Conservation (phyloP, 1,140 invertebrate species). For the Pogonus chalceus region DNA sequence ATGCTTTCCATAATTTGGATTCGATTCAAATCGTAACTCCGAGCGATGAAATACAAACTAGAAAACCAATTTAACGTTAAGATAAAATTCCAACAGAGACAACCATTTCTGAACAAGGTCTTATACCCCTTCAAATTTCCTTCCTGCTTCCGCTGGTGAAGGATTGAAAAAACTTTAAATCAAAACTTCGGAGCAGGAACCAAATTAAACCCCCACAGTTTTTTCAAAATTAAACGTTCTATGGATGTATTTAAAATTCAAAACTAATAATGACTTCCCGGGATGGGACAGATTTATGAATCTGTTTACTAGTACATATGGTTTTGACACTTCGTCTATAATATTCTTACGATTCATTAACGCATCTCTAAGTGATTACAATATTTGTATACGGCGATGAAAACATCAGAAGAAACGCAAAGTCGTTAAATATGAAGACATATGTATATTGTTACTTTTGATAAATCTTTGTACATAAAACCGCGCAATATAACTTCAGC, state of each 20-base stretch:
- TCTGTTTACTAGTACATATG: conserved; percentile 17
- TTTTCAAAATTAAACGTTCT: too few species aligned
- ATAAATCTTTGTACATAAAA: too few species aligned
- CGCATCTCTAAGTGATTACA: too few species aligned
- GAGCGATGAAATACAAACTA: conserved; percentile 9
- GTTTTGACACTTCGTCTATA: conserved; percentile 14
- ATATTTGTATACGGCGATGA: conserved; percentile 16
- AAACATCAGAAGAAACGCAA: conserved; percentile 16
- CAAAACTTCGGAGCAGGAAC: too few species aligned
- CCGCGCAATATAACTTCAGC: too few species aligned
- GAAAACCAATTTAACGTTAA: conserved; percentile 11
- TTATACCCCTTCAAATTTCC: conserved; percentile 14
- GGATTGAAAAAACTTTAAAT: too few species aligned
- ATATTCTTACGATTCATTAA: conserved; percentile 18
- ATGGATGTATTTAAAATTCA: too few species aligned
- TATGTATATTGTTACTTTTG: too few species aligned
- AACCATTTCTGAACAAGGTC: conserved; percentile 10
- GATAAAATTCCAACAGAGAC: conserved; percentile 14
- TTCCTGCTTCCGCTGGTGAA: conserved; percentile 12
- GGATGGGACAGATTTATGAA: conserved; percentile 17
- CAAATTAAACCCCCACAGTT: too few species aligned
- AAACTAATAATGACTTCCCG: conserved; percentile 10
- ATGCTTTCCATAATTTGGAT: conserved; percentile 20
- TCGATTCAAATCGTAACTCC: conserved; percentile 16
- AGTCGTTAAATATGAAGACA: conserved; percentile 12